A percentile compares a stretch with the other conserved stretches of the same genome.
Conservation (phyloP, 2,888 invertebrate genomes). For the Tridacna gigas region DNA sequence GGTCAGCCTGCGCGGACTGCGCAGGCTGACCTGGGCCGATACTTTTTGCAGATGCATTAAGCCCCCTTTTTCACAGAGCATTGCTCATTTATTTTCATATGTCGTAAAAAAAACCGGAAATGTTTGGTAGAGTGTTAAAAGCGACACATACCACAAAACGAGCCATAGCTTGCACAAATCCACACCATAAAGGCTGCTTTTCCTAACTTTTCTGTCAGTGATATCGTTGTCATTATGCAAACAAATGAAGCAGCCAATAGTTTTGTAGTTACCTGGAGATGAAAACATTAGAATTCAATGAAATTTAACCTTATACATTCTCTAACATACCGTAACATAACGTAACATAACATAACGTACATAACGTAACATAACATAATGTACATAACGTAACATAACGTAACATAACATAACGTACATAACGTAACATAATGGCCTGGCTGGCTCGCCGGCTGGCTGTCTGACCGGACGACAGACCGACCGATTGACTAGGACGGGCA, state of each 20-base stretch:
- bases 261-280: slow-evolving; percentile 40
- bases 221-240: slow-evolving; percentile 40
- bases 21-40: no score
- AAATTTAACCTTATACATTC: not conserved
- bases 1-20: no score
- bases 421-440: no score
- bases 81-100: no score
- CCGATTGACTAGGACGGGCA: no score
- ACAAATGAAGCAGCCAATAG: slow-evolving; percentile 33
- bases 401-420: no score
- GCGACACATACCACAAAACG: slow-evolving; percentile 34
- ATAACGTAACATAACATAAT: no score
- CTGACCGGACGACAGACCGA: no score
- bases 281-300: not conserved
- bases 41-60: no score
- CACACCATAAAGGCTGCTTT: slow-evolving; percentile 54
- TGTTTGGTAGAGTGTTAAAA: not conserved
- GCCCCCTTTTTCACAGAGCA: no score
- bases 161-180: slow-evolving; percentile 51
- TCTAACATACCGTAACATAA: not conserved
- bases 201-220: slow-evolving; percentile 44
- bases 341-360: not conserved
- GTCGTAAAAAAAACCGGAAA: not conserved
- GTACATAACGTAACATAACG: no score
- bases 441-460: no score